A percentile compares a stretch with the other conserved stretches of the same genome.
phyloP scores from a whole-genome alignment of 2,797 vertebrate genomes.

The Melanotaenia nigrans region DNA sequence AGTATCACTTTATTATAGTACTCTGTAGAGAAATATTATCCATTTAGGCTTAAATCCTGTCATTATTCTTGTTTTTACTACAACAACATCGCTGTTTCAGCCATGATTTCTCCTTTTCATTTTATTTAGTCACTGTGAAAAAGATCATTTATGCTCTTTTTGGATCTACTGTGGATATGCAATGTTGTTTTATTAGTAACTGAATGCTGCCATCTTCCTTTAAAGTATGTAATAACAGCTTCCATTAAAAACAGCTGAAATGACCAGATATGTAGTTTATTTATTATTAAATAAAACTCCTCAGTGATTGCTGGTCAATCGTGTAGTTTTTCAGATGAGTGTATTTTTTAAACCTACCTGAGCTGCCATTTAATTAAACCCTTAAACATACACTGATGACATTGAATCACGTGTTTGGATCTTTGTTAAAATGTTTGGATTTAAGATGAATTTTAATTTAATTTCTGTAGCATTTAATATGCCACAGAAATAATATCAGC shows the following conservation, averaged over 20 bases:
- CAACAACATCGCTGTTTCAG: conserved; percentile 9
- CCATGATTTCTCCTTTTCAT: neutral
- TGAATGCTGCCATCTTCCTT: conserved; percentile 75
- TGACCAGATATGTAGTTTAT: neutral
- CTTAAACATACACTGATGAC: neutral
- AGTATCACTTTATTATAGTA: neutral
- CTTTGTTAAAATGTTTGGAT: neutral
- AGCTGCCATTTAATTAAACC: neutral
- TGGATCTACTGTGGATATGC: conserved; percentile 46
- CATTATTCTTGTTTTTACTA: conserved; percentile 14
- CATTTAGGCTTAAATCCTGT: conserved; percentile 27
- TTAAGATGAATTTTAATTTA: too few species aligned
- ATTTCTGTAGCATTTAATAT: neutral
- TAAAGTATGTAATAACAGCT: conserved; percentile 54
- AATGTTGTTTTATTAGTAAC: conserved; percentile 48
- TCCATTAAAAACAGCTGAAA: neutral
- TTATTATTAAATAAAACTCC: conserved; percentile 1
- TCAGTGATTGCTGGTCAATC: neutral
- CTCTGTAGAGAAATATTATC: neutral
- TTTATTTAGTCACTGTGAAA: conserved; percentile 34
- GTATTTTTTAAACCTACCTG: neutral
- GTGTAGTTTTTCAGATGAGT: neutral
- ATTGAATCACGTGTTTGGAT: too few species aligned
- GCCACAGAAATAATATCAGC: neutral
- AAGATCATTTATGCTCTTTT: conserved; percentile 53